phyloP scores from a whole-genome alignment of 2,113 vertebrate species.

The Echinops telfairi region DNA sequence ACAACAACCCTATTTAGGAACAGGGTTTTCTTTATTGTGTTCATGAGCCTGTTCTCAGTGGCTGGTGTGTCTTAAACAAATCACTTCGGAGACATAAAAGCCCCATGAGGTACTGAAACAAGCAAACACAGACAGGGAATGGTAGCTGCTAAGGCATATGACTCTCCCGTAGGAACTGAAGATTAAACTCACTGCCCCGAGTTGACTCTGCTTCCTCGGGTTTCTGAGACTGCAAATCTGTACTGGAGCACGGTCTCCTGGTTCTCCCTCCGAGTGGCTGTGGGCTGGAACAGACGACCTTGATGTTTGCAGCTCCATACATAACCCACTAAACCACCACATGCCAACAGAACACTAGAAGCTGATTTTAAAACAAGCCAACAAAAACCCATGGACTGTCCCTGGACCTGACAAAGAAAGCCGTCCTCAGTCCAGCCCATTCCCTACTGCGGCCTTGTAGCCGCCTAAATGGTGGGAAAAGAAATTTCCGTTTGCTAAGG shows the following conservation, averaged over 20 bases:
- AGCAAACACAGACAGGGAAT: not conserved
- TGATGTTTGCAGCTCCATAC: too few relatives aligned
- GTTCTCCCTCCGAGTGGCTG: too few relatives aligned
- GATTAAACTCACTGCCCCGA: too few relatives aligned
- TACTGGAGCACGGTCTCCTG: too few relatives aligned
- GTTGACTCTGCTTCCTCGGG: too few relatives aligned
- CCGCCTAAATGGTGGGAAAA: not conserved
- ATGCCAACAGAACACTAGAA: not conserved
- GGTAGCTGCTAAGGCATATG: not conserved
- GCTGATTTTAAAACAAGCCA: not conserved
- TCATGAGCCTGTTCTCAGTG: not conserved
- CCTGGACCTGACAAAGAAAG: not conserved
- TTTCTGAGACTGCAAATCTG: too few relatives aligned
- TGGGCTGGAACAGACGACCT: too few relatives aligned
- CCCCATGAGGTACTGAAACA: not conserved
- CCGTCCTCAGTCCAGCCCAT: not conserved
- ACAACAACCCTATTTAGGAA: not conserved
- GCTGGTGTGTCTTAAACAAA: not conserved
- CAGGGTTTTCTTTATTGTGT: not conserved
- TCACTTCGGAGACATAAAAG: not conserved
- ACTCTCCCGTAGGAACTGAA: not conserved
- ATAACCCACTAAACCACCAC: too few relatives aligned
- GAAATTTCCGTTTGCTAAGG: not conserved
- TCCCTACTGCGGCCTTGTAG: not conserved
- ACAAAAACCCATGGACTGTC: not conserved